Evolutionary conservation across 2,113 vertebrate species (phyloP), one percentile per base, ranked within the genome.

Genomic region (Mormyrus iriodes): DNA sequence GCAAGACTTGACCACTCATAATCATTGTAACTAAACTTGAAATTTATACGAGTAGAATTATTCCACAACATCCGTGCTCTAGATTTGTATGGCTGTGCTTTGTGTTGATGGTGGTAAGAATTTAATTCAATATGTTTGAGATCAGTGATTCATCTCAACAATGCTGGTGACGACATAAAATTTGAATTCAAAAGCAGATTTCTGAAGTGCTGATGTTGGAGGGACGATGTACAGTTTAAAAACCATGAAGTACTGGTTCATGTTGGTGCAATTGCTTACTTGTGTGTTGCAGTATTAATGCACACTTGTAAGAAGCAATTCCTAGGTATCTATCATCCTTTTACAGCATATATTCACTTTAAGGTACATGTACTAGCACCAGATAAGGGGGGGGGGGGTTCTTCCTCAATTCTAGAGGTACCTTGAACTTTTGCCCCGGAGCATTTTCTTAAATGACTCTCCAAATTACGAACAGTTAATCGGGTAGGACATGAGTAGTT

Each of bases 141-240:
- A 79, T 53, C 52, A 42, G 73, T 79, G 73, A 79, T 79, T 79
- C 35, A 3, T 79, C 35, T 79, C 73, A 12, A 69, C n/a, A 2
- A 42, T 42, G 73, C 35, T 35, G 73, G 73, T 79, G 35, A 17
- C 13, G 2, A 79, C 73, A 79, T 79, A 79, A 79, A 79, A 12
- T 13, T 79, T 79, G 19, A 39, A 79, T 79, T 79, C 35, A 35
- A 79, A 79, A 6, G 35, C 73, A 42, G 13, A 79, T 19, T 39
- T 79, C 73, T 79, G 73, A 83, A 44, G 79, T 85, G 42, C 21
- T 86, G 87, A 65, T 85, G 88, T 85, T 89, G 65, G 49, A 86
- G 89, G 58, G 51, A 73, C 46, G 86, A 86, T 61, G 35, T 19
- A 65, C 4, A 31, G 49, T 24, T 89, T 49, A 42, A 44, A 85